phyloP scores from a whole-genome alignment of 1,140 invertebrate species.

The Sitobion miscanthi region DNA sequence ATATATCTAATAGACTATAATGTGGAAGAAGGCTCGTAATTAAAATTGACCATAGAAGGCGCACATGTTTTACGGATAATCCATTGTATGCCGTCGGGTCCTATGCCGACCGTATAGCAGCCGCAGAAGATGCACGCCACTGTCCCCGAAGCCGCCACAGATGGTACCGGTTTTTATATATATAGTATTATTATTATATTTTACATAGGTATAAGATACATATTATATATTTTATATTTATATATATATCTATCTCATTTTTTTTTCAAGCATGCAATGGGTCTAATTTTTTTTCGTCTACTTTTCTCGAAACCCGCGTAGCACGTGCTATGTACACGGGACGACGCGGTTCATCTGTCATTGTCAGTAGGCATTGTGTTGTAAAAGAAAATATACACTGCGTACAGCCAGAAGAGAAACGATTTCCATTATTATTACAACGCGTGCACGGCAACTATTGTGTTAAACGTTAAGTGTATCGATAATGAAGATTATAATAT shows the following conservation, averaged over 20 bases:
- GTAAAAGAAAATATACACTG: conserved; percentile 8
- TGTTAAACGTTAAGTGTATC: conserved; percentile 11
- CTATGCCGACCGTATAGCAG: neutral
- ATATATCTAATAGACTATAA: neutral
- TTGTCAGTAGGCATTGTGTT: conserved; percentile 32
- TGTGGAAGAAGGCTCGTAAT: conserved; percentile 40
- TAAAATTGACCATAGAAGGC: conserved; percentile 48
- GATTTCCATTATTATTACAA: conserved; percentile 30
- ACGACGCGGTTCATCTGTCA: conserved; percentile 12
- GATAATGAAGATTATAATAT: conserved; percentile 27
- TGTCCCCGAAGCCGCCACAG: conserved; percentile 31
- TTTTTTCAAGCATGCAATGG: neutral
- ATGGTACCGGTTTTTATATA: conserved; percentile 51
- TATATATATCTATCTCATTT: neutral
- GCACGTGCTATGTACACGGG: neutral
- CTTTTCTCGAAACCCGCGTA: neutral
- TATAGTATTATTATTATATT: conserved; percentile 1
- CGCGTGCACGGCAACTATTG: neutral
- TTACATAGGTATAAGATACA: neutral
- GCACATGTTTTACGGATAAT: conserved; percentile 39
- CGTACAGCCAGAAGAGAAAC: neutral
- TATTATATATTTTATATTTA: neutral
- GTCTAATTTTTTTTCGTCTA: neutral
- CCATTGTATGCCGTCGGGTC: conserved; percentile 36
- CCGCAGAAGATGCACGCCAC: neutral